Conservation (phyloP, 1,140 invertebrate species). For the Drosophila ambigua region DNA sequence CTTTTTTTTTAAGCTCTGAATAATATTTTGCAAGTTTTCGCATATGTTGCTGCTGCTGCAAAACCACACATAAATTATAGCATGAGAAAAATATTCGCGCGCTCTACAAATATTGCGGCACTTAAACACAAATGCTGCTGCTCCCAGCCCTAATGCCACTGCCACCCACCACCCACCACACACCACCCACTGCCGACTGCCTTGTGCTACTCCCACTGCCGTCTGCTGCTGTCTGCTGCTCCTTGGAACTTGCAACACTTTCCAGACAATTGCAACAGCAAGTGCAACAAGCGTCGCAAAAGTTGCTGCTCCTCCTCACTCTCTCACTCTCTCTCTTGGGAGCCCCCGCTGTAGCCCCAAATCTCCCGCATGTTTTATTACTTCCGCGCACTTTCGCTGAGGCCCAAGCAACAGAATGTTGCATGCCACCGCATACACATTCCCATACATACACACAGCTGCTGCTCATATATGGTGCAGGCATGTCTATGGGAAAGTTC, state of each 20-base stretch:
- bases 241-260: slow-evolving; percentile 55
- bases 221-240: neutral
- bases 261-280: slow-evolving; percentile 67
- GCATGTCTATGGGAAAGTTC: slow-evolving; percentile 71
- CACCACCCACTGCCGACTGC: slow-evolving; percentile 4
- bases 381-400: slow-evolving; percentile 78
- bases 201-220: slow-evolving; percentile 3
- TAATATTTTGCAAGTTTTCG: slow-evolving; percentile 9
- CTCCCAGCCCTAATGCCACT: slow-evolving; percentile 58
- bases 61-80: slow-evolving; percentile 60
- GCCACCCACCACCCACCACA: slow-evolving; percentile 9
- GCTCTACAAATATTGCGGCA: slow-evolving; percentile 75
- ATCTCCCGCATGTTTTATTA: slow-evolving; percentile 70
- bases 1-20: neutral
- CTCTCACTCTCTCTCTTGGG: neutral
- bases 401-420: slow-evolving; percentile 55
- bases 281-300: slow-evolving; percentile 67
- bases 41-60: slow-evolving; percentile 32
- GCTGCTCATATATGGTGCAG: too few species aligned
- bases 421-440: slow-evolving; percentile 10
- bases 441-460: too few species aligned
- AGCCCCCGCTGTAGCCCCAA: neutral
- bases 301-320: slow-evolving; percentile 34
- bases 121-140: slow-evolving; percentile 73
- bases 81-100: slow-evolving; percentile 37